Percentiles rank a stretch among this genome's conserved stretches.
Evolutionary conservation across 53 echinoderm and acorn worm genomes (phyloP).

Genomic region (Paelopatides confundens): DNA sequence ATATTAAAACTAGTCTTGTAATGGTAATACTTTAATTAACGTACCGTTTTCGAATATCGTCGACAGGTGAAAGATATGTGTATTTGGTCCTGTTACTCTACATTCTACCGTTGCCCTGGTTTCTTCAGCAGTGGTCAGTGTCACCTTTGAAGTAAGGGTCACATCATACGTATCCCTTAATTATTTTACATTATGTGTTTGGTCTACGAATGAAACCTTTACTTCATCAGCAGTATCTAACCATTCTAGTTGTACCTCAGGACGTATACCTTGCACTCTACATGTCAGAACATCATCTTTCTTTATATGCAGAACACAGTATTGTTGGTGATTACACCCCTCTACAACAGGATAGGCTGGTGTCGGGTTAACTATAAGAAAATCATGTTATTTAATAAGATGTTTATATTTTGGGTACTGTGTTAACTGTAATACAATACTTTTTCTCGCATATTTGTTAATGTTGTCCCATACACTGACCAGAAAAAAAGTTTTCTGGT

Average conservation of each 20-base stretch:
- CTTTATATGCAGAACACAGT: not conserved
- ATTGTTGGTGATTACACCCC: not conserved
- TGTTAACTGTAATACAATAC: no score
- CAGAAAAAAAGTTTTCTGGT: no score
- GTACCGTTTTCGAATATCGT: no score
- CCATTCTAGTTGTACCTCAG: not conserved
- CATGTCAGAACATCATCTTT: not conserved
- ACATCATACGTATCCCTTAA: not conserved
- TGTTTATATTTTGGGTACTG: no score
- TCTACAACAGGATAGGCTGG: not conserved
- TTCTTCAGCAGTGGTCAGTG: not conserved
- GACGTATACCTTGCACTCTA: not conserved
- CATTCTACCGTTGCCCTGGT: not conserved
- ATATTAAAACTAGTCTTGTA: no score
- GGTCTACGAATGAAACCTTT: not conserved
- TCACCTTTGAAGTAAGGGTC: not conserved
- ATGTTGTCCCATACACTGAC: no score
- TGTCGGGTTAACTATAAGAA: not conserved
- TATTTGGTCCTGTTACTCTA: not conserved
- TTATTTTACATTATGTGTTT: not conserved
- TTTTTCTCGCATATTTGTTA: no score
- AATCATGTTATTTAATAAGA: no score
- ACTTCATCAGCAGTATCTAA: not conserved
- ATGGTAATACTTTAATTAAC: no score
- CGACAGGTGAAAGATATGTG: not conserved